Base-by-base conservation (phyloP, 2,797 vertebrate genomes). In the Phrynocephalus forsythii region DNA sequence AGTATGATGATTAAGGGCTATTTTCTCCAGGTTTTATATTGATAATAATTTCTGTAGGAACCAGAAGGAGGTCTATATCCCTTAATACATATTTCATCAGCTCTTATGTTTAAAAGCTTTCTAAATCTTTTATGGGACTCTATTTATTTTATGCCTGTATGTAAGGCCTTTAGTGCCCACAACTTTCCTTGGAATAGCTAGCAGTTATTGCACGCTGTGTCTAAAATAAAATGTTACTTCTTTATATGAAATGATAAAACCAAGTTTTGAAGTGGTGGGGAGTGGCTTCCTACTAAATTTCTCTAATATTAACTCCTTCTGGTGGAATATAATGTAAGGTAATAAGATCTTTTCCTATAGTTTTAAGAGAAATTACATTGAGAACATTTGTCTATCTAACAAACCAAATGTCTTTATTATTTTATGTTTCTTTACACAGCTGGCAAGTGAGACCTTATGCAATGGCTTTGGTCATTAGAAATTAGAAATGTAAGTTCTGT, bases 71-170 rank as follows among this genome's bases (percentile, higher is more conserved):
- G 44, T 67, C 48, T 67, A n/a, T 85, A 30, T 38, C 48, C n/a
- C 16, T 83, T 83, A 79, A 71, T 89, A 66, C 56, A 79, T 80
- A 75, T 60, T 85, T 75, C 8, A 80, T 84, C 79, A 30, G 20
- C 26, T 60, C 38, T 84, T 66, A 28, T 15, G 18, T 79, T 86
- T 76, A 77, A 86, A 81, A 84, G 63, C 38, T 81, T 87, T 75
- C 38, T 44, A 56, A 86, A 81, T 33, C 72, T 69, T 76, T 84
- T 63, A 60, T 50, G 52, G 66, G 50, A 13, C n/a, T 56, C 56
- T 79, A 48, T 50, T 81, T 84, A 82, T 52, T 69, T 76, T 48
- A 56, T 77, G 33, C 18, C 38, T 87, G 33, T 50, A 81, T 81
- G 81, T 69, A 84, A 60, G 24, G 22, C 22, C 33, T 0, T 8